Conservation (phyloP, 2,113 vertebrate species). For the Canis aureus region DNA sequence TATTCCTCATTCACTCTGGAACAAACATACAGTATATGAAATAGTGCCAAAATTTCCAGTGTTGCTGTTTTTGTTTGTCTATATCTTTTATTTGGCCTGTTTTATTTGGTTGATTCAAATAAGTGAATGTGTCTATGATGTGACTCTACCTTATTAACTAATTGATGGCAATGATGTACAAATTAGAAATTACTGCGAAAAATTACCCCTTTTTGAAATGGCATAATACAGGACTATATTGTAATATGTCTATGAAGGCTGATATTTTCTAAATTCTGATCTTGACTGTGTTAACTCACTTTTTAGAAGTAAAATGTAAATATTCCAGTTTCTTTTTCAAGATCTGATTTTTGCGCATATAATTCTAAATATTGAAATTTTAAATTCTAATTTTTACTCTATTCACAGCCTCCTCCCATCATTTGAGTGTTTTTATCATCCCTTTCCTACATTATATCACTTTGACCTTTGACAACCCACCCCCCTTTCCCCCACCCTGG, state of each 20-base stretch:
- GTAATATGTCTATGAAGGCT: not conserved
- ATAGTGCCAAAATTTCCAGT: not conserved
- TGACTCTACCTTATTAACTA: not conserved
- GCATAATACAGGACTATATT: not conserved
- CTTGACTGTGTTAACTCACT: not conserved
- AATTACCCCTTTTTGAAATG: not conserved
- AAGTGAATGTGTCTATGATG: not conserved
- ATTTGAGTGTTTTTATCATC: not conserved
- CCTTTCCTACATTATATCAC: not conserved
- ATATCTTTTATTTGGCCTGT: not conserved
- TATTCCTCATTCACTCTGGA: not conserved
- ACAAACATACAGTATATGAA: not conserved
- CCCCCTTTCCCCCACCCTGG: not conserved
- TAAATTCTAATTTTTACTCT: conserved; percentile 17
- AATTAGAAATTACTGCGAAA: not conserved
- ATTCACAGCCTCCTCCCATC: not conserved
- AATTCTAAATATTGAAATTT: not conserved
- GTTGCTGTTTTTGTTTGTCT: not conserved
- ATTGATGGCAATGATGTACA: not conserved
- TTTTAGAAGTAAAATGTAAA: conserved; percentile 17
- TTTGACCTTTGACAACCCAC: not conserved
- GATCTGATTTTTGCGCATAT: not conserved
- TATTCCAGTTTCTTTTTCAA: not conserved
- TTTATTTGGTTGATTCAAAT: not conserved
- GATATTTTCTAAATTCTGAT: conserved; percentile 31